Evolutionary conservation across 1,140 invertebrate genomes (phyloP), one percentile per base, ranked within the genome.

Genomic region (Homalodisca vitripennis): DNA sequence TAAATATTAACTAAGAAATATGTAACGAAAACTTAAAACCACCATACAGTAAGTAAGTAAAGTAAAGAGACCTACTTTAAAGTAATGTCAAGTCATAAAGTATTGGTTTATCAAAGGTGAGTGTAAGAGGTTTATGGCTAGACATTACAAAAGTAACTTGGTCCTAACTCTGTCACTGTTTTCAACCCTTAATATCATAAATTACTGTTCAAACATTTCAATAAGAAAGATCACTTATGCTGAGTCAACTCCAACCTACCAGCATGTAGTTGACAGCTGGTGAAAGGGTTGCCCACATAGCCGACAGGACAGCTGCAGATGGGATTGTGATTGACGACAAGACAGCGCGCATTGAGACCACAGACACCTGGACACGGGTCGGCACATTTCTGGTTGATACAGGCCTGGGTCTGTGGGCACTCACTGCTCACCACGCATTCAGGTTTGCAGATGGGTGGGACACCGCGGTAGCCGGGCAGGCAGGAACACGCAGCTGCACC

Each of bases 351-450:
- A 70, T 86, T 86, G 10, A 86, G 77, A 1, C 90, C 92, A 80
- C 92, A 95, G 68, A 88, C 89, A 12, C 89, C 89, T 26, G 86
- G 86, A 73, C 91, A 93, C 22, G 91, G 90, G 79, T 93, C 88
- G 0, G 85, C 80, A 79, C 92, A 93, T 79, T 87, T 87, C 75
- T 90, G 86, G 77, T 92, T 92, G 22, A 92, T 83, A 74, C 91
- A 93, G 57, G 90, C 88, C 77, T 89, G 86, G 27, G 84, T 89
- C 78, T 90, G 88, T 14, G 86, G 80, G 78, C 92, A 93, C 78
- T 93, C 91, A 1, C 89, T 88, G 77, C 90, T 92, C 13, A 89
- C 88, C 14, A 91, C 84, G 79, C 90, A 92, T 80, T 92, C 89
- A 27, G 90, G 90, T 79, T 89, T 89, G 74, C 91, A 93, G 74